These are phyloP conservation scores for Albula goreensis DNA, from an alignment of 2,113 vertebrate genomes.

Conservation along the genomic window DNA sequence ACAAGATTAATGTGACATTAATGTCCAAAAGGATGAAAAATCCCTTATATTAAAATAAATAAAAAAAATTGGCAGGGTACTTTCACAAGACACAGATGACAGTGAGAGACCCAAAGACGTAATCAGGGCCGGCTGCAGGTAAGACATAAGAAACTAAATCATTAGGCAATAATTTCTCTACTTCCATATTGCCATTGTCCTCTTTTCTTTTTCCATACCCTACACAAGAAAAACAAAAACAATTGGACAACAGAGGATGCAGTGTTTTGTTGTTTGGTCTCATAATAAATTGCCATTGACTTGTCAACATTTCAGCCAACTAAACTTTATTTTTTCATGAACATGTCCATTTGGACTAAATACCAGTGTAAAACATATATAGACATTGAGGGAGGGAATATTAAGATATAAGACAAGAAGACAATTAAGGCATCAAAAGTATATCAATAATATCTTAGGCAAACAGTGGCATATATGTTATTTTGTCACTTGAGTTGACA, in stretches of 20 bases:
- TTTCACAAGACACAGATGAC: conserved; percentile 76
- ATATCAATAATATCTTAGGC: background rate
- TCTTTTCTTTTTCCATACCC: conserved; percentile 46
- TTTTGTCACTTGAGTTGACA: background rate
- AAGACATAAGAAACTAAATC: conserved; percentile 67
- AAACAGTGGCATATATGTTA: background rate
- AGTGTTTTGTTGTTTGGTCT: conserved; percentile 49
- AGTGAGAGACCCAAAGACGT: conserved; percentile 80
- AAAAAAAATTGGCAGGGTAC: conserved; percentile 56
- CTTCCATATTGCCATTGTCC: conserved; percentile 65
- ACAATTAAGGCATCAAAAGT: background rate
- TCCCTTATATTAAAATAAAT: conserved; percentile 55
- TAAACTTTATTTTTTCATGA: conserved; percentile 40
- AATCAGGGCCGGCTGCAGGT: conserved; percentile 77
- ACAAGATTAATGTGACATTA: conserved; percentile 41
- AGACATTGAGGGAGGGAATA: background rate
- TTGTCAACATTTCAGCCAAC: conserved; percentile 61
- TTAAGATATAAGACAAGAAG: background rate
- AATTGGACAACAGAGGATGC: background rate
- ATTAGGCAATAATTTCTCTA: conserved; percentile 59
- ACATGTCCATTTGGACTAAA: conserved; percentile 17
- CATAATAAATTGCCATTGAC: conserved; percentile 49
- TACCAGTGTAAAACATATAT: background rate
- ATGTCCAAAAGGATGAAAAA: conserved; percentile 48
- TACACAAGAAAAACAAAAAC: conserved; percentile 24